Base-by-base conservation (phyloP, 2,797 vertebrate genomes). In the Tangara arthus region DNA sequence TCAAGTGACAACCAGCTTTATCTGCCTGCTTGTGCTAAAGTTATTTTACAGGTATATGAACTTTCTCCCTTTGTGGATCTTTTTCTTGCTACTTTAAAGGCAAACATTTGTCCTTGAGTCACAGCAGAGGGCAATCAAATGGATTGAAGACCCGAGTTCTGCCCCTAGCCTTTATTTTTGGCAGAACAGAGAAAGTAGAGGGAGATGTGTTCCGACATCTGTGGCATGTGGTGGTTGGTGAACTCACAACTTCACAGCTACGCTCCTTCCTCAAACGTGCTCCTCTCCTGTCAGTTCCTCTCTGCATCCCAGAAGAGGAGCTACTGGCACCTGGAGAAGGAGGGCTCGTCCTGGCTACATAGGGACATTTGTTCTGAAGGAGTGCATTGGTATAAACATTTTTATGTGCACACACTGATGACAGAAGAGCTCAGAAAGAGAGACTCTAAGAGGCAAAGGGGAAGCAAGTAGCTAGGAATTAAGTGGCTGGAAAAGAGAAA, bases 21-120 rank as follows among this genome's bases (percentile, higher is more conserved):
- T 79, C 56, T 87, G 9, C 39, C 34, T 53, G 20, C n/a, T 89
- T 75, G 28, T 37, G 28, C 41, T 87, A 3, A 72, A 69, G 47
- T 47, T 3, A 65, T 86, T 91, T 93, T 90, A 63, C 23, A 82
- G 42, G 21, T 69, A 63, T 56, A 87, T 41, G 14, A 89, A 44
- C 56, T 82, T 92, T 81, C 34, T 87, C 35, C 23, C 19, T 84
- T 59, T 61, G 44, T 46, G 66, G 15, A 61, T 24, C 59, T 84
- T 95, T 95, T 90, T 90, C 26, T 61, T 89, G 15, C 30, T 42
- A 15, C 46, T 90, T 89, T 56, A 77, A 93, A 87, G 55, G 27
- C 66, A 93, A 92, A 70, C 32, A 17, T 64, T 90, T 93, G 77
- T 79, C 70, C 86, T 81, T 82, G 56, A 82, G 49, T 91, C 59